Evolutionary conservation across 2,113 vertebrate species (phyloP), one percentile per base, ranked within the genome.

Genomic region (Phrynosoma blainvillii): DNA sequence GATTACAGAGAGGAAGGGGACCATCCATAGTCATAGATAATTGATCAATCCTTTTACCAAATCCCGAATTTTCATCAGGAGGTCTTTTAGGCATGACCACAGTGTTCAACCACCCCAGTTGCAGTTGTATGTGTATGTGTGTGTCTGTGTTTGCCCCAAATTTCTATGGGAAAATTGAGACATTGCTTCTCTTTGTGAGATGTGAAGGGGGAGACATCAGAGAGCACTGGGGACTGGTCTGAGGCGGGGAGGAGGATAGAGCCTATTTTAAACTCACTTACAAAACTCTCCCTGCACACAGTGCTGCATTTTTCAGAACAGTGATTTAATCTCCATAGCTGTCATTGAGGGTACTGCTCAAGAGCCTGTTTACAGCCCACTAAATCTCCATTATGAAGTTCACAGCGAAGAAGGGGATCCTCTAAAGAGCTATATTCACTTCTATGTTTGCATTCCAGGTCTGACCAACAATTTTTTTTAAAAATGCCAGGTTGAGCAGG

Each of bases 281-380:
- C 84, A 95, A 88, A 90, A 54, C 89, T 88, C 78, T 87, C 90
- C 47, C 90, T 76, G 56, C 13, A 1, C 32, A 89, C 89, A 86
- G 89, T 47, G 74, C 88, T 91, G 75, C 87, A 40, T 91, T 94
- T 92, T 92, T 91, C 5, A 84, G 89, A 92, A 95, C 88, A 91
- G 90, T 73, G 92, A 92, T 90, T 93, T 92, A 89, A 89, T 94
- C 90, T 92, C 92, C 87, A 90, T 91, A 65, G 84, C 90, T 92
- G 73, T 89, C 90, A 87, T 93, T 90, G 84, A 91, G 80, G 86
- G 80, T 91, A 92, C 80, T 89, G 91, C 92, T 91, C 42, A 76
- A 94, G 93, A 94, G 91, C 92, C 93, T 92, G 90, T 94, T 95
- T 95, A 95, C 89, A 94, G 91, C 80, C 79, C 47, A 86, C 92